These are phyloP conservation scores for Camptogramma bilineatum DNA, from an alignment of 2,888 invertebrate species.

Conservation along the genomic window DNA sequence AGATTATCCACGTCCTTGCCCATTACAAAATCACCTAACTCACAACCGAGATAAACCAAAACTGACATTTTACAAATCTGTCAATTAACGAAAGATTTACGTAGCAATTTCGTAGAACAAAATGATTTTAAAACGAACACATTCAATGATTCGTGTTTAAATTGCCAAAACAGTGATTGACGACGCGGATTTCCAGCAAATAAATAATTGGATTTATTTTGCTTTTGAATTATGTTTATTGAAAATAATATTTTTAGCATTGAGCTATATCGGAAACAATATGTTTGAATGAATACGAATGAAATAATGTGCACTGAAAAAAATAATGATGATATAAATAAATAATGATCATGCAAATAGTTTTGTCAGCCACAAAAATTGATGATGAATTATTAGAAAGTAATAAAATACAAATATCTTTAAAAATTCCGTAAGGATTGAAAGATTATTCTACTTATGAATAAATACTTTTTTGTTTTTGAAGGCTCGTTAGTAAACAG, in stretches of 20 bases:
- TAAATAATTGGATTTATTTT: slow-evolving; percentile 26
- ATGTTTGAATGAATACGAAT: background rate
- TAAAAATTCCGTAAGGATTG: no score
- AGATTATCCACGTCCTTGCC: slow-evolving; percentile 2
- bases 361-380: no score
- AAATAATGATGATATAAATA: no score
- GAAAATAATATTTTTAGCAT: slow-evolving; percentile 12
- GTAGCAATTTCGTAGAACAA: slow-evolving; percentile 17
- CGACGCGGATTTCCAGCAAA: slow-evolving; percentile 26
- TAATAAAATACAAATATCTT: no score
- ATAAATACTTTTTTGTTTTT: no score
- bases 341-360: no score
- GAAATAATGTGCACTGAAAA: background rate
- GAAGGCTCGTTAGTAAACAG: no score
- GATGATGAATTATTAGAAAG: no score
- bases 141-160: slow-evolving; percentile 20
- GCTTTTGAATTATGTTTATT: slow-evolving; percentile 10
- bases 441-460: no score
- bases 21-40: slow-evolving; percentile 16
- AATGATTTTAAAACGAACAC: slow-evolving; percentile 2
- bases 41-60: slow-evolving; percentile 24
- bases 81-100: slow-evolving; percentile 41
- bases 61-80: slow-evolving; percentile 39
- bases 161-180: slow-evolving; percentile 34
- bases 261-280: background rate